These are phyloP conservation scores for Cryptoblepharus egeriae DNA, from an alignment of 2,797 vertebrate genomes.

Conservation along the genomic window DNA sequence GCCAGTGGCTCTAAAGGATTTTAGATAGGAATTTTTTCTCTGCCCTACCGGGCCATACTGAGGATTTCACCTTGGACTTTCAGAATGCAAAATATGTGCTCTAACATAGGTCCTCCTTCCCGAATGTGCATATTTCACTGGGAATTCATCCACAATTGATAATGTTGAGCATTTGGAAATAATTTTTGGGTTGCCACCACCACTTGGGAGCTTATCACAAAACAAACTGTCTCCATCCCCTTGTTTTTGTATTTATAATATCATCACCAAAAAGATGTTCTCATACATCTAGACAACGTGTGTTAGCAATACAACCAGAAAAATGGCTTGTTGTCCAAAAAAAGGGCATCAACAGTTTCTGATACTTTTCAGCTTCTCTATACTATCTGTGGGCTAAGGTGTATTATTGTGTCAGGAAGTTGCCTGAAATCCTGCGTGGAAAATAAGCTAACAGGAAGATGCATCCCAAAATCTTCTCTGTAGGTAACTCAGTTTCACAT, in stretches of 20 bases:
- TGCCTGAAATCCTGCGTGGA: background rate
- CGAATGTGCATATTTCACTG: constrained; percentile 31
- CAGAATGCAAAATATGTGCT: too few species aligned
- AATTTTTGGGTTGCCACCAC: constrained; percentile 69
- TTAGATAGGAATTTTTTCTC: too few species aligned
- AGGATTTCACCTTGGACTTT: too few species aligned
- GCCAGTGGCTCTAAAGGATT: too few species aligned
- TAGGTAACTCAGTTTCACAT: background rate
- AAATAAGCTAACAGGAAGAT: background rate
- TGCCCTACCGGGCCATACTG: too few species aligned
- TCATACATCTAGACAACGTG: constrained; percentile 24
- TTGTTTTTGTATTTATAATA: constrained; percentile 54
- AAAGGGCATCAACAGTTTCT: background rate
- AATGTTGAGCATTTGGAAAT: constrained; percentile 64
- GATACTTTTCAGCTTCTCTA: background rate
- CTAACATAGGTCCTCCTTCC: too few species aligned
- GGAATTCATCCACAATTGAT: constrained; percentile 67
- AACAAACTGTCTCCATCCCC: constrained; percentile 57
- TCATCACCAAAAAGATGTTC: constrained; percentile 58
- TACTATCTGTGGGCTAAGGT: background rate
- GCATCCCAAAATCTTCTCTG: background rate
- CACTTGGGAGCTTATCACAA: constrained; percentile 66
- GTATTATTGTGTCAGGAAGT: background rate
- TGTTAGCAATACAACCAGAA: fast-evolving
- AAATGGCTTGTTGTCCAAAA: background rate